These are phyloP conservation scores for Cephus pygmeus DNA, from an alignment of 2,888 invertebrate genomes.

Conservation along the genomic window DNA sequence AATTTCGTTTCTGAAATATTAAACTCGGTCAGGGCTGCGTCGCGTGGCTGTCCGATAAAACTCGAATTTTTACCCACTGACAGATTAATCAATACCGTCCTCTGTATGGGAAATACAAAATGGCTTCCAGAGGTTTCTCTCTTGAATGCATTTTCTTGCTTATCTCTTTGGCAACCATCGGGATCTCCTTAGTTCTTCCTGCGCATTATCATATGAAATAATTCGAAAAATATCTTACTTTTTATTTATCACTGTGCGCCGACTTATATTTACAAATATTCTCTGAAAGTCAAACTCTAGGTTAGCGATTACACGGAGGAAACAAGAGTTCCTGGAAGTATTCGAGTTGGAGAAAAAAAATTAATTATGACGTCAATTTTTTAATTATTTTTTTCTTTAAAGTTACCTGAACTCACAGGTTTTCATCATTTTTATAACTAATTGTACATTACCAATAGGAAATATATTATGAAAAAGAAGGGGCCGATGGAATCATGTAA, in stretches of 20 bases:
- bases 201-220: not conserved
- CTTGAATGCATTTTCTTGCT: not conserved
- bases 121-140: constrained; percentile 52
- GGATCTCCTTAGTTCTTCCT: not conserved
- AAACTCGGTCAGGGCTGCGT: constrained; percentile 8
- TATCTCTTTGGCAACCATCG: not conserved
- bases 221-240: not conserved
- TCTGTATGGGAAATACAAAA: constrained; percentile 62
- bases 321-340: not conserved
- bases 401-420: not conserved
- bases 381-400: not conserved
- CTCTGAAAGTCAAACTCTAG: not conserved
- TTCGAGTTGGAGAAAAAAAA: not conserved
- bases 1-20: not conserved
- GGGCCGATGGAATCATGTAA: not conserved
- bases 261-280: not conserved
- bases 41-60: constrained; percentile 27
- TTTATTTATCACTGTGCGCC: not conserved
- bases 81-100: constrained; percentile 65
- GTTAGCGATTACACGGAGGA: not conserved
- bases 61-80: constrained; percentile 51
- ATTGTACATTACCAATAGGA: not conserved
- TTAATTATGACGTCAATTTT: not conserved
- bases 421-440: not conserved
- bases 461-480: not conserved